These are phyloP conservation scores for Apogon hyalosoma DNA, from an alignment of 2,797 vertebrate genomes.

Conservation along the genomic window DNA sequence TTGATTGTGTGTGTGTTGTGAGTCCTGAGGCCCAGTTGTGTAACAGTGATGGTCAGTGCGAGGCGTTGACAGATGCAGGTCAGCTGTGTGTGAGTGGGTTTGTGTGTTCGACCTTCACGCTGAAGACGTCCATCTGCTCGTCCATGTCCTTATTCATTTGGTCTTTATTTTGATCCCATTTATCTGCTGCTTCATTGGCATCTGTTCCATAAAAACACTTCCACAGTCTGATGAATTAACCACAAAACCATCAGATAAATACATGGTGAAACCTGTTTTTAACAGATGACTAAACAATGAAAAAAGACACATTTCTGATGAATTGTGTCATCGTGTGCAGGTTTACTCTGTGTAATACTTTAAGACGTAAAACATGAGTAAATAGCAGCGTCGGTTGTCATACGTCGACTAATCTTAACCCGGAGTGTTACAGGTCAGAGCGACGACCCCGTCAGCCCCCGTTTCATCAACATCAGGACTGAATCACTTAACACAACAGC, in stretches of 20 bases:
- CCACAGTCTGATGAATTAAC: too few species aligned
- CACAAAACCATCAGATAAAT: too few species aligned
- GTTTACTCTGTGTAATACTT: too few species aligned
- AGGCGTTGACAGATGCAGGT: slow-evolving; percentile 22
- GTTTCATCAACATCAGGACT: slow-evolving; percentile 50
- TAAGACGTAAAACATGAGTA: background rate
- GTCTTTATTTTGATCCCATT: too few species aligned
- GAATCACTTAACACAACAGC: slow-evolving; percentile 57
- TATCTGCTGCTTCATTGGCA: too few species aligned
- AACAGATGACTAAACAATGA: too few species aligned
- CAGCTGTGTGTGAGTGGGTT: slow-evolving; percentile 10
- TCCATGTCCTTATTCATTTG: too few species aligned
- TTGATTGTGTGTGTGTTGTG: slow-evolving; percentile 2
- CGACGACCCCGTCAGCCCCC: slow-evolving; percentile 43
- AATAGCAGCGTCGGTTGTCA: background rate
- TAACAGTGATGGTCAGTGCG: slow-evolving; percentile 9
- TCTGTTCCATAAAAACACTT: too few species aligned
- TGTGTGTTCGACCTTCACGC: slow-evolving; percentile 7
- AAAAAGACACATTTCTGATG: background rate
- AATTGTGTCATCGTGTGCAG: background rate
- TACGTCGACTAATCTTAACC: background rate
- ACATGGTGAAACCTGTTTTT: too few species aligned
- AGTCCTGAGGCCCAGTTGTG: slow-evolving; percentile 13
- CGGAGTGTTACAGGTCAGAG: slow-evolving; percentile 17
- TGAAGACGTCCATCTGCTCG: background rate